Percentiles rank a stretch among this genome's conserved stretches.
These are phyloP conservation scores for Malaclemys terrapin DNA, from an alignment of 2,113 vertebrate genomes.

Conservation along the genomic window DNA sequence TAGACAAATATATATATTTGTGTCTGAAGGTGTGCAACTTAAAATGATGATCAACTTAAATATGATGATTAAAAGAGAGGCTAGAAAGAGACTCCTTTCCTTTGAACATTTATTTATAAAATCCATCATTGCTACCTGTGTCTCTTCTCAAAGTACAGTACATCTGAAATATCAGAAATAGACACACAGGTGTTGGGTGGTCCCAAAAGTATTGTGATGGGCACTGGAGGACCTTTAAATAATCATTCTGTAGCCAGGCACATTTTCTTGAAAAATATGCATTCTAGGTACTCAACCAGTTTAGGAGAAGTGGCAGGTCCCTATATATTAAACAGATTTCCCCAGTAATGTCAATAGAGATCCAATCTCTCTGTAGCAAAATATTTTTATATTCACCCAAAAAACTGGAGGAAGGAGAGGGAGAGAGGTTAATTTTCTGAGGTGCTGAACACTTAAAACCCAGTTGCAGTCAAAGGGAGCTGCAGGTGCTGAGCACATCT, in stretches of 20 bases:
- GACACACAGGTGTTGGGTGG: no score
- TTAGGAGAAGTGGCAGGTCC: not conserved
- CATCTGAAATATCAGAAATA: not conserved
- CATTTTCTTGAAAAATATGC: not conserved
- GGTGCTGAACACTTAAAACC: not conserved
- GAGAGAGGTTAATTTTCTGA: not conserved
- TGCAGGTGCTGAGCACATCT: not conserved
- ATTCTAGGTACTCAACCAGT: constrained; percentile 17
- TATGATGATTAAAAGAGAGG: not conserved
- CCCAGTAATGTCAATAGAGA: not conserved
- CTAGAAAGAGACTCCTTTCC: not conserved
- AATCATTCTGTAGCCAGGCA: not conserved
- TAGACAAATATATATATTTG: not conserved
- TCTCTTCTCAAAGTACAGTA: not conserved
- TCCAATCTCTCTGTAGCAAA: not conserved
- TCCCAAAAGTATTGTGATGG: not conserved
- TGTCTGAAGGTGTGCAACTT: constrained; percentile 9
- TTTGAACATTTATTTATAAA: not conserved
- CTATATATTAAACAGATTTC: not conserved
- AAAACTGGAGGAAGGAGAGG: not conserved
- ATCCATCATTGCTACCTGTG: not conserved
- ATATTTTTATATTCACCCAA: not conserved
- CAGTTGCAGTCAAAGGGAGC: not conserved
- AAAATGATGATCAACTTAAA: not conserved
- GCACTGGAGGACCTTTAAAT: not conserved